A percentile compares a stretch with the other conserved stretches of the same genome.
These are phyloP conservation scores for Eleginops maclovinus DNA, from an alignment of 2,113 vertebrate genomes.

Conservation along the genomic window DNA sequence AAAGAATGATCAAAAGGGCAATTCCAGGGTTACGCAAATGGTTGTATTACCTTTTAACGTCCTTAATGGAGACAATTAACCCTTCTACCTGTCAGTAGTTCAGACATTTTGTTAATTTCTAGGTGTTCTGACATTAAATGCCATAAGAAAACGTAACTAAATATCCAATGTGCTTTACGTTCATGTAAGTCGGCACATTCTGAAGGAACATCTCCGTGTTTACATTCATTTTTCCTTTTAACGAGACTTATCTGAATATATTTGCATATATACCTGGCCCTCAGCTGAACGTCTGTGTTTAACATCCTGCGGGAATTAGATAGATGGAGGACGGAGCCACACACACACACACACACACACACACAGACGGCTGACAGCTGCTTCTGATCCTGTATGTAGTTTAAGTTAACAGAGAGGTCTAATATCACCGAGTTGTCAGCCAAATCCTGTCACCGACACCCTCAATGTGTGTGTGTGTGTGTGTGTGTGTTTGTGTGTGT, in stretches of 20 bases:
- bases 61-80: too few species aligned
- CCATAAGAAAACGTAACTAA: background rate
- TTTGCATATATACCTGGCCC: constrained; percentile 67
- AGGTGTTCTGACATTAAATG: background rate
- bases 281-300: constrained; percentile 30
- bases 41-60: too few species aligned
- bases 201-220: constrained; percentile 35
- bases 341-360: constrained; percentile 23
- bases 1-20: too few species aligned
- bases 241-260: constrained; percentile 49
- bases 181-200: constrained; percentile 7
- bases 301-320: constrained; percentile 62
- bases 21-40: too few species aligned
- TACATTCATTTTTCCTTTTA: constrained; percentile 16
- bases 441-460: constrained; percentile 51
- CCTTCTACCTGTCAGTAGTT: background rate
- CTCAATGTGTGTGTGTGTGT: constrained; percentile 14
- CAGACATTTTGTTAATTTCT: background rate
- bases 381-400: constrained; percentile 60
- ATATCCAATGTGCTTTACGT: constrained; percentile 20
- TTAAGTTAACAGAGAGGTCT: constrained; percentile 60
- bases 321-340: constrained; percentile 28
- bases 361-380: constrained; percentile 59
- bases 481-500: constrained; percentile 40
- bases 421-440: constrained; percentile 56